These are phyloP conservation scores for Abramis brama DNA, from an alignment of 2,113 vertebrate genomes.

Conservation along the genomic window DNA sequence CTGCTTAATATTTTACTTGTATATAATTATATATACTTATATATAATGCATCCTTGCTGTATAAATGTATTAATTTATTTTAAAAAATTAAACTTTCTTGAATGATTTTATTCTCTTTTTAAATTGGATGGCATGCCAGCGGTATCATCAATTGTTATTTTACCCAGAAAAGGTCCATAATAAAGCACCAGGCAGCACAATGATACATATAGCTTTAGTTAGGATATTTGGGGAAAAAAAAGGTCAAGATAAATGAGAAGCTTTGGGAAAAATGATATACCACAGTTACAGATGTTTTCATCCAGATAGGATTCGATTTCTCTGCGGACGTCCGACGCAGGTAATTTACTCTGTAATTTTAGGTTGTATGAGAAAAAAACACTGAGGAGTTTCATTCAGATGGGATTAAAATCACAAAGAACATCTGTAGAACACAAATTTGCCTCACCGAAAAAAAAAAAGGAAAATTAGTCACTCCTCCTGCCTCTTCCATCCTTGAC, in stretches of 20 bases:
- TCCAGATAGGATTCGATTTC: not conserved
- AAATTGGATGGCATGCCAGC: not conserved
- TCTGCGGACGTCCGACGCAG: not conserved
- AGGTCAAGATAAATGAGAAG: not conserved
- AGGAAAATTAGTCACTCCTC: not conserved
- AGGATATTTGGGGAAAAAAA: not conserved
- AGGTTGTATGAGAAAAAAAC: not conserved
- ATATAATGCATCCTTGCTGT: too few relatives aligned
- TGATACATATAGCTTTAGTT: not conserved
- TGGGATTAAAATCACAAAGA: not conserved
- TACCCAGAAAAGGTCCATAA: not conserved
- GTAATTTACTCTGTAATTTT: not conserved
- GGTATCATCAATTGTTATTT: not conserved
- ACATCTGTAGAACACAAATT: not conserved
- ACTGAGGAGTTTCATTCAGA: not conserved
- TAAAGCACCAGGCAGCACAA: not conserved
- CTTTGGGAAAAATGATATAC: not conserved
- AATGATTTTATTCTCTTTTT: not conserved
- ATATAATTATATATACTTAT: too few relatives aligned
- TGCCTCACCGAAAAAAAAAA: not conserved
- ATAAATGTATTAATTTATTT: too few relatives aligned
- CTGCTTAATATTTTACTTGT: too few relatives aligned
- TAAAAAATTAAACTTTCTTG: too few relatives aligned
- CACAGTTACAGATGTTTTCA: not conserved
- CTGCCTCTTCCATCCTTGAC: conserved; percentile 63